Conservation (phyloP, 2,888 invertebrate genomes). For the Scrobipalpa atriplicella region DNA sequence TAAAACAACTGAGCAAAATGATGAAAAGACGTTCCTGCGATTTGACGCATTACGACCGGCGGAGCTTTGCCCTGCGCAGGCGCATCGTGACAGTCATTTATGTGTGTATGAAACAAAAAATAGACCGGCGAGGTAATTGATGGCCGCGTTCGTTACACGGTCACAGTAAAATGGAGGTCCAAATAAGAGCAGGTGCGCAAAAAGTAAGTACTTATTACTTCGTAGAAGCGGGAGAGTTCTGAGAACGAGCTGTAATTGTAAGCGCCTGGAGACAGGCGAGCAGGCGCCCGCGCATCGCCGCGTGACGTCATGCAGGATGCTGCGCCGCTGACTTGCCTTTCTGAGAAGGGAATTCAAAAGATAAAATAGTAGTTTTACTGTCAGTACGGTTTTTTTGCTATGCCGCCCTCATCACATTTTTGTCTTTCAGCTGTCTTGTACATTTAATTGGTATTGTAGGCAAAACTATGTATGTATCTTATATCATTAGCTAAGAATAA, state of each 20-base stretch:
- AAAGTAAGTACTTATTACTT: constrained; percentile 45
- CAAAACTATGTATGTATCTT: not conserved
- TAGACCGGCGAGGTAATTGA: constrained; percentile 63
- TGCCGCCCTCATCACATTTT: not conserved
- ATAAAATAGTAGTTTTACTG: constrained; percentile 22
- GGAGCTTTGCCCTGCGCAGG: constrained; percentile 35
- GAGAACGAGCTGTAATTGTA: constrained; percentile 62
- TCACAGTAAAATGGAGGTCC: constrained; percentile 60
- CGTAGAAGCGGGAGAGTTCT: constrained; percentile 65
- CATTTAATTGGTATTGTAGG: not conserved
- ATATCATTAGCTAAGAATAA: no score
- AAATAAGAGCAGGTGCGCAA: constrained; percentile 69
- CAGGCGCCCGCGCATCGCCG: constrained; percentile 48
- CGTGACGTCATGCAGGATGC: constrained; percentile 60
- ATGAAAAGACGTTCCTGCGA: constrained; percentile 26
- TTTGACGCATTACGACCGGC: constrained; percentile 6
- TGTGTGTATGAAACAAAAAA: constrained; percentile 48
- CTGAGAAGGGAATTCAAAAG: constrained; percentile 37
- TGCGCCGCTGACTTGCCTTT: constrained; percentile 36
- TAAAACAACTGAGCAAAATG: constrained; percentile 25
- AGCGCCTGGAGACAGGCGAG: constrained; percentile 37
- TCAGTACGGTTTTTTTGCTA: not conserved
- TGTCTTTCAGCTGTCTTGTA: not conserved
- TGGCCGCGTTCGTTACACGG: constrained; percentile 57
- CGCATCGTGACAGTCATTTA: constrained; percentile 41